Evolutionary conservation across 2,113 vertebrate species (phyloP).

Genomic region (Dasypus novemcinctus): DNA sequence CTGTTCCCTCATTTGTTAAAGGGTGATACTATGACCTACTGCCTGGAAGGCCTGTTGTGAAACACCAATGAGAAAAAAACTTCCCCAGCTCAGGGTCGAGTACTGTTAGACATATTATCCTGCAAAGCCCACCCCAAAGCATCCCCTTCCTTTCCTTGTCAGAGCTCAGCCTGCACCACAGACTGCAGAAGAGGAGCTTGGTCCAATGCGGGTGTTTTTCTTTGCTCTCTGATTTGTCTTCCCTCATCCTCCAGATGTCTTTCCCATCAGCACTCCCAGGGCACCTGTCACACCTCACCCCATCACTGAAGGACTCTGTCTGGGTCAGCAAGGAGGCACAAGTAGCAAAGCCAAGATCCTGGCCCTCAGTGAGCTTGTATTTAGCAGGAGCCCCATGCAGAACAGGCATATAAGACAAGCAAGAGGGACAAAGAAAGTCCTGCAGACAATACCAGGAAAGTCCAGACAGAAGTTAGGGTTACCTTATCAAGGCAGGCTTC

Average conservation of each 20-base stretch:
- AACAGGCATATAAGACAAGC: not conserved
- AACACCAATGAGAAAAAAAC: not conserved
- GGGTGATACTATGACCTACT: not conserved
- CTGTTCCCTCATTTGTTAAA: not conserved
- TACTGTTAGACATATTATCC: not conserved
- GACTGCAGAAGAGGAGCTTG: not conserved
- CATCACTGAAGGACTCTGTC: not conserved
- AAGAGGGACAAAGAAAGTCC: not conserved
- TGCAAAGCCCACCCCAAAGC: too few species aligned
- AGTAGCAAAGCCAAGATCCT: not conserved
- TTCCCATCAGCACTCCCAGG: not conserved
- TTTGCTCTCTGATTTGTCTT: not conserved
- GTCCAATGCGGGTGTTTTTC: not conserved
- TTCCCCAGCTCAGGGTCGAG: not conserved
- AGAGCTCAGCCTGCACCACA: rapidly evolving
- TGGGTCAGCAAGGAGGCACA: not conserved
- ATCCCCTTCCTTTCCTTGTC: not conserved
- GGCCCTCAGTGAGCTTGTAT: not conserved
- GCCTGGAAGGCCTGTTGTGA: not conserved
- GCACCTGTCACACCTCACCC: not conserved
- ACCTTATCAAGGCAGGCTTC: not conserved
- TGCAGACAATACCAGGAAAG: not conserved
- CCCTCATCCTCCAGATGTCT: not conserved
- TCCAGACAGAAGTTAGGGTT: not conserved
- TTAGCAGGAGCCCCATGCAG: not conserved